Evolutionary conservation across 2,888 invertebrate species (phyloP).

Genomic region (Oscheius sp.): DNA sequence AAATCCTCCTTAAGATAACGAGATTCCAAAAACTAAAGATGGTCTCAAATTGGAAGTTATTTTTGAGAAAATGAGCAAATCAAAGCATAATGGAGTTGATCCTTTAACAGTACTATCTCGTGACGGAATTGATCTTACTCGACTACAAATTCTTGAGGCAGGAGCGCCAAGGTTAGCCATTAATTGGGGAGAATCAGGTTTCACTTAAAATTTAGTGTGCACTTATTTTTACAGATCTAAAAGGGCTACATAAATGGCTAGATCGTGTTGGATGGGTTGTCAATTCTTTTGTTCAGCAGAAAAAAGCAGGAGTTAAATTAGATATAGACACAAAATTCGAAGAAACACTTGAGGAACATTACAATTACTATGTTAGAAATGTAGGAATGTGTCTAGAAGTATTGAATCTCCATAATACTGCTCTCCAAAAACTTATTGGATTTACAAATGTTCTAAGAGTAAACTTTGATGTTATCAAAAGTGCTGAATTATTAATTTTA

Average conservation of each 20-base stretch:
- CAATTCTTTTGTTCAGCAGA: constrained; percentile 48
- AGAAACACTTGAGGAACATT: constrained; percentile 48
- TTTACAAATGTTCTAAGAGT: constrained; percentile 62
- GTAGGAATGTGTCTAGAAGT: constrained; percentile 64
- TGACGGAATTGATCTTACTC: constrained; percentile 88
- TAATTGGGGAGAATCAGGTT: constrained; percentile 87
- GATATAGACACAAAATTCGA: constrained; percentile 33
- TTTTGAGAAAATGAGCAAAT: constrained; percentile 99
- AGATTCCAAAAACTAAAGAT: constrained; percentile 12
- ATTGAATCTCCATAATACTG: constrained; percentile 64
- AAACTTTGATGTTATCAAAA: not conserved
- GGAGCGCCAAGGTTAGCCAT: constrained; percentile 88
- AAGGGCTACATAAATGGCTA: constrained; percentile 59
- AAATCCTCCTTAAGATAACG: not conserved
- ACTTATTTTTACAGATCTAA: constrained; percentile 69
- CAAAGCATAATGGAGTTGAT: constrained; percentile 85
- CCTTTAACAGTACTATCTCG: constrained; percentile 76
- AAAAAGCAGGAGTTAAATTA: not conserved
- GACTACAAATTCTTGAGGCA: constrained; percentile 87
- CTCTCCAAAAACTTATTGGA: constrained; percentile 58
- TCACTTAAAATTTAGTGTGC: not conserved
- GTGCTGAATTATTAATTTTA: constrained; percentile 28
- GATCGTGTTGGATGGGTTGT: constrained; percentile 58
- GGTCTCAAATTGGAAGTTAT: constrained; percentile 73
- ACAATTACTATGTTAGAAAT: constrained; percentile 63